Conservation (phyloP, 2,888 invertebrate genomes). For the Graphium colonna region DNA sequence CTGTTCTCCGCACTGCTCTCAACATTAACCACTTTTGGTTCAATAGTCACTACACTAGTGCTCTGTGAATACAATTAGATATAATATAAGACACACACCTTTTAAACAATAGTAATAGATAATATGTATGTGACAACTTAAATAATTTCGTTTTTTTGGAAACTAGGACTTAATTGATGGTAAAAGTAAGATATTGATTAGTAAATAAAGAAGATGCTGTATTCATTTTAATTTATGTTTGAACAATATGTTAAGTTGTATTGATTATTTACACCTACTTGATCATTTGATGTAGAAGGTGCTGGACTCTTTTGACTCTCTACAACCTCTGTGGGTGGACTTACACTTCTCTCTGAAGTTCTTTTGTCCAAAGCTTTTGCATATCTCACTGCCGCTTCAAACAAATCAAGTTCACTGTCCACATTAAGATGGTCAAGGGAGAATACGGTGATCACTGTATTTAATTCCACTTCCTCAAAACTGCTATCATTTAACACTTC, state of each 20-base stretch:
- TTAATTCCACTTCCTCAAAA: slow-evolving; percentile 88
- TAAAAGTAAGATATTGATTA: too few species aligned
- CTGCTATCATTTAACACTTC: slow-evolving; percentile 87
- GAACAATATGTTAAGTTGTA: too few species aligned
- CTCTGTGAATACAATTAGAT: slow-evolving; percentile 3
- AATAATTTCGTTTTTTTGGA: too few species aligned
- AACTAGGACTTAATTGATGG: too few species aligned
- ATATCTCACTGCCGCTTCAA: slow-evolving; percentile 84
- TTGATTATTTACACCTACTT: slow-evolving; percentile 32
- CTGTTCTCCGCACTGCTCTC: slow-evolving; percentile 71
- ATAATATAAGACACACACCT: too few species aligned
- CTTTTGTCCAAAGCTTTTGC: slow-evolving; percentile 62
- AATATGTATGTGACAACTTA: too few species aligned
- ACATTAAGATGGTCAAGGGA: slow-evolving; percentile 87
- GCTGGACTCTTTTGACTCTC: slow-evolving; percentile 56
- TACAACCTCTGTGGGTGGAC: slow-evolving; percentile 47
- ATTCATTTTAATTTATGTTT: too few species aligned
- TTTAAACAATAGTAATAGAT: too few species aligned
- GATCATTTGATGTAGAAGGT: slow-evolving; percentile 62
- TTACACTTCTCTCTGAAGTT: slow-evolving; percentile 45
- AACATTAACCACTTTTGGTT: slow-evolving; percentile 55
- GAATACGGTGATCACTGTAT: slow-evolving; percentile 86
- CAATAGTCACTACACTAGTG: slow-evolving; percentile 7
- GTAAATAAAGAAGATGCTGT: too few species aligned
- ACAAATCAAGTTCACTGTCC: slow-evolving; percentile 87